A percentile compares a stretch with the other conserved stretches of the same genome.
These are phyloP conservation scores for Adrianichthys oophorus DNA, from an alignment of 2,797 vertebrate species.

Conservation along the genomic window DNA sequence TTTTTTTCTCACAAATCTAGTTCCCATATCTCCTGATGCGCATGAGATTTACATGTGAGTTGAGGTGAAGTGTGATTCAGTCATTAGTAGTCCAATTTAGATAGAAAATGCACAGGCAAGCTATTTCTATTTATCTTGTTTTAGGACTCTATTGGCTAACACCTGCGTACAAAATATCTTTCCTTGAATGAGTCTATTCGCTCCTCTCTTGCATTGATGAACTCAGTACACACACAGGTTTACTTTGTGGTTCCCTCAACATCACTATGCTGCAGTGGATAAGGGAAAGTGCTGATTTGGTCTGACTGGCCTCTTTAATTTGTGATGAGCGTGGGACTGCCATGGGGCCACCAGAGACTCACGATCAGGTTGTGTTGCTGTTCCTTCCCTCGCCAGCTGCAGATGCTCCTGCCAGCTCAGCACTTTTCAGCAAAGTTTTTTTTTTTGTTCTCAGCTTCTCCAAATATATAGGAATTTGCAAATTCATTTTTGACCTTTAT, in stretches of 20 bases:
- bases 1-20: too few species aligned
- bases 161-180: too few species aligned
- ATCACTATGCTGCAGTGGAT: conserved; percentile 45
- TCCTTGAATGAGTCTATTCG: too few species aligned
- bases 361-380: conserved; percentile 51
- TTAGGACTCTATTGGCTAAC: too few species aligned
- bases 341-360: conserved; percentile 37
- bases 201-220: too few species aligned
- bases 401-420: conserved; percentile 59
- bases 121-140: too few species aligned
- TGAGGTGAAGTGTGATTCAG: too few species aligned
- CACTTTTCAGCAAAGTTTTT: conserved; percentile 16
- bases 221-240: too few species aligned
- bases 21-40: too few species aligned
- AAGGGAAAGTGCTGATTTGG: conserved; percentile 58
- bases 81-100: too few species aligned
- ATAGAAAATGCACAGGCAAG: too few species aligned
- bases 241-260: conserved; percentile 13
- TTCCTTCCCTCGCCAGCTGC: conserved; percentile 46
- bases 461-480: conserved; percentile 10
- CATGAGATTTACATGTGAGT: too few species aligned
- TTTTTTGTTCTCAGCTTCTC: conserved; percentile 12
- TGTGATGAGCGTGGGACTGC: conserved; percentile 64
- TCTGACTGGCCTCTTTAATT: conserved; percentile 65
- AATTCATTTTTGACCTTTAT: conserved; percentile 19